Evolutionary conservation across 2,113 vertebrate species (phyloP), one percentile per base, ranked within the genome.

Genomic region (Colius striatus): DNA sequence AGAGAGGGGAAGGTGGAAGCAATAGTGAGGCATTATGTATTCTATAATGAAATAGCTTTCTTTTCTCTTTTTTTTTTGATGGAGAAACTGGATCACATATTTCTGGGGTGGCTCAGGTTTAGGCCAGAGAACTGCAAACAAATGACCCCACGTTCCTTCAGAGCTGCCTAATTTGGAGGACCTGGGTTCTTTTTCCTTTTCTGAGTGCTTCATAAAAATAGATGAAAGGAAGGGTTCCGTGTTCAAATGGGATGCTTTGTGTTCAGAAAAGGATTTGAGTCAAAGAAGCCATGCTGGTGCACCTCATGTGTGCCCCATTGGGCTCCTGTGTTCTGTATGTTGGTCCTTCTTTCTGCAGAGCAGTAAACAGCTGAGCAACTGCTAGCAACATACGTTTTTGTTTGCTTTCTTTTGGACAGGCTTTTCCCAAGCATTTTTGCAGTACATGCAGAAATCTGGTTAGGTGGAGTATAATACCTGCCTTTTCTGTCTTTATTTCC

Each of bases 201-300:
- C 34, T 17, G 20, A 48, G 16, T 67, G 20, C 68, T 93, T 86
- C 66, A 32, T 94, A 92, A 94, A 91, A 95, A 78, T 41, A 92
- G 87, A 95, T 87, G n/a, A 87, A 96, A 94, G 27, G 54, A 79
- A 87, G 36, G 29, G 12, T 87, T 84, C 80, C 65, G 8, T 68
- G 47, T 54, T 95, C 54, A 66, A 27, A 82, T 61, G 58, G 89
- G 71, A 79, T 7, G 15, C 77, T 97, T 84, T 89, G 76, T 87
- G 84, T 82, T 95, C 89, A 87, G 77, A 92, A 92, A 4, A 17
- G 27, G 66, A 61, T 87, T 78, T 92, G 50, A 87, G 79, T 86
- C 79, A 82, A 92, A 94, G 90, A 91, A 92, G 45, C 83, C 78
- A 25, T 58, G 77, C 86, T 94, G 92, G 53, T 89, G 63, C 18